Evolutionary conservation across 1,140 invertebrate species (phyloP).

Genomic region (Whitmania pigra): DNA sequence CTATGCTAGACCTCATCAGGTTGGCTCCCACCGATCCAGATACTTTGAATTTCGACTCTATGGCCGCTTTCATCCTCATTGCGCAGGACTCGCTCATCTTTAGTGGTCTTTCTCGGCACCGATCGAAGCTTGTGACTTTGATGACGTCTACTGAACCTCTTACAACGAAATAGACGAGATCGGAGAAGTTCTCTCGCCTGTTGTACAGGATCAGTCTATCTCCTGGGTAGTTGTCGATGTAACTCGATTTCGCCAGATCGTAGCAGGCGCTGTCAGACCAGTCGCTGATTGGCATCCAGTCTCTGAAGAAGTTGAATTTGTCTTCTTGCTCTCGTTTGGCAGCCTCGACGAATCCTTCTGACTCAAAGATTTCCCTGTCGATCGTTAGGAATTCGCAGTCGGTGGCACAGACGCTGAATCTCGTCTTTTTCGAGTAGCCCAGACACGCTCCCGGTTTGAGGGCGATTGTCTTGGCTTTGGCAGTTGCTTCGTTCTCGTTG

Average conservation of each 20-base stretch:
- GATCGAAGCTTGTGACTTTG: neutral
- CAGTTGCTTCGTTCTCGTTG: neutral
- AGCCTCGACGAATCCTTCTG: neutral
- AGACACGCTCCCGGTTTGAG: neutral
- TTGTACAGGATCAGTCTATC: neutral
- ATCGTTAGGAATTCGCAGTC: conserved; percentile 1
- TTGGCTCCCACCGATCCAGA: neutral
- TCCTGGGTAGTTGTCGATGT: neutral
- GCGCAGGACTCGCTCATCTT: neutral
- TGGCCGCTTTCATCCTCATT: neutral
- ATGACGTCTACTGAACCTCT: neutral
- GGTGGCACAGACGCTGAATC: neutral
- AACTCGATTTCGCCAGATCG: neutral
- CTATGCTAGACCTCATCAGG: neutral
- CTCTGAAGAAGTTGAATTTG: neutral
- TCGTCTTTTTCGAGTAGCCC: neutral
- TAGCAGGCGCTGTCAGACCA: neutral
- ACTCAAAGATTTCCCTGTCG: neutral
- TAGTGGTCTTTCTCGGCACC: neutral
- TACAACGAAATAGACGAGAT: neutral
- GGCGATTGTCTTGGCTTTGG: neutral
- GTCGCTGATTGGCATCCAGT: neutral
- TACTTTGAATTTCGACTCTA: no score
- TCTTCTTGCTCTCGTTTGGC: neutral
- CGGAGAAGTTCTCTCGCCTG: neutral